phyloP scores from a whole-genome alignment of 2,888 invertebrate genomes.

The Neoitamus cyanurus region DNA sequence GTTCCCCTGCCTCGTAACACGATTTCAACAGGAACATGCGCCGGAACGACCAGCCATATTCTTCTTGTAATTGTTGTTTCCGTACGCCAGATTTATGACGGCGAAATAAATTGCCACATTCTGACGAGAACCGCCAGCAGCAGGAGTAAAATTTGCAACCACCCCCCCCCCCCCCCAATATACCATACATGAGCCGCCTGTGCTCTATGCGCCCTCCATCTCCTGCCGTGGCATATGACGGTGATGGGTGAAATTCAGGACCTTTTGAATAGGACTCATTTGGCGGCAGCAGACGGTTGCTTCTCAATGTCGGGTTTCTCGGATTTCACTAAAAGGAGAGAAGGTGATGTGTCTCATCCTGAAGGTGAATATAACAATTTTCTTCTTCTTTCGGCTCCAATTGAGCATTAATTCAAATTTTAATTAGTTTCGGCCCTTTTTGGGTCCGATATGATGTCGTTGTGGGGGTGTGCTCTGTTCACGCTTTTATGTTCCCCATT shows the following conservation, averaged over 20 bases:
- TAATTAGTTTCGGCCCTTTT: neutral
- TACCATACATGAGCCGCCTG: too few relatives aligned
- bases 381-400: neutral
- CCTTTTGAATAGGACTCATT: neutral
- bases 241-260: neutral
- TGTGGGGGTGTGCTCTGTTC: neutral
- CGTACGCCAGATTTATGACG: constrained; percentile 16
- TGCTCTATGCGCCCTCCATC: neutral
- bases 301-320: neutral
- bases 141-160: neutral
- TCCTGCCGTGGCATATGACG: neutral
- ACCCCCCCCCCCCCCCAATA: neutral
- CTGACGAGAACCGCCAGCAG: neutral
- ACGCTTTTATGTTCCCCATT: neutral
- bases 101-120: constrained; percentile 38
- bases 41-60: neutral
- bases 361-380: neutral
- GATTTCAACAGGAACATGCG: constrained; percentile 4
- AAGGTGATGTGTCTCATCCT: neutral
- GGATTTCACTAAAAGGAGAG: neutral
- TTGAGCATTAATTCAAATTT: constrained; percentile 20
- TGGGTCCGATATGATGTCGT: neutral
- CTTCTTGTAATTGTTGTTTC: neutral
- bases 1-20: neutral
- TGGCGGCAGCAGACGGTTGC: neutral